Evolutionary conservation across 2,797 vertebrate genomes (phyloP).

Genomic region (Pagetopsis macropterus): DNA sequence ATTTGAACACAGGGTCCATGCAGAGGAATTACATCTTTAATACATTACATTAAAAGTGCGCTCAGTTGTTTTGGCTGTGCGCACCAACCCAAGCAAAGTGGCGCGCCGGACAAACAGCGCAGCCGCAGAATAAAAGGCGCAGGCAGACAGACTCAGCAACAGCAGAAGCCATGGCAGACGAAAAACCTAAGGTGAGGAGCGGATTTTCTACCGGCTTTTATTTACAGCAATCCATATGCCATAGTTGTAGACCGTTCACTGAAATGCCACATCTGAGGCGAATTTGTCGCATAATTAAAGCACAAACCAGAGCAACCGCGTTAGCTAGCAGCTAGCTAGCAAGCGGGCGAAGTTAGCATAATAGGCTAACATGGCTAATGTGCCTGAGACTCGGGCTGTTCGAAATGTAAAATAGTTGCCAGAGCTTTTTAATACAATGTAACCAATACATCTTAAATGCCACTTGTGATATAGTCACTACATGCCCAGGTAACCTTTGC

Average conservation of each 20-base stretch:
- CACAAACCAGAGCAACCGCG: neutral
- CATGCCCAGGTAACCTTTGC: neutral
- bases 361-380: slow-evolving; percentile 65
- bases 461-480: rapidly evolving
- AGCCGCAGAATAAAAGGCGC: slow-evolving; percentile 52
- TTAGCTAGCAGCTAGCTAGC: slow-evolving; percentile 32
- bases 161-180: slow-evolving; percentile 89
- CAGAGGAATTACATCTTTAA: no score
- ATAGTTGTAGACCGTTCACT: rapidly evolving
- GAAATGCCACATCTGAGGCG: neutral
- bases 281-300: neutral
- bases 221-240: neutral
- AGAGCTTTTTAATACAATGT: no score
- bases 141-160: slow-evolving; percentile 25
- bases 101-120: slow-evolving; percentile 45
- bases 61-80: slow-evolving; percentile 2
- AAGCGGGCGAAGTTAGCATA: slow-evolving; percentile 51
- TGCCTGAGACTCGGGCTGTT: neutral
- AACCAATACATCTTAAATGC: rapidly evolving
- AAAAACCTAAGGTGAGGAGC: slow-evolving; percentile 91
- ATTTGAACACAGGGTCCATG: no score
- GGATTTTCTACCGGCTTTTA: neutral
- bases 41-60: neutral
- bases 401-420: neutral
- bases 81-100: slow-evolving; percentile 35